These are phyloP conservation scores for Agapostemon virescens DNA, from an alignment of 2,888 invertebrate species.

Conservation along the genomic window DNA sequence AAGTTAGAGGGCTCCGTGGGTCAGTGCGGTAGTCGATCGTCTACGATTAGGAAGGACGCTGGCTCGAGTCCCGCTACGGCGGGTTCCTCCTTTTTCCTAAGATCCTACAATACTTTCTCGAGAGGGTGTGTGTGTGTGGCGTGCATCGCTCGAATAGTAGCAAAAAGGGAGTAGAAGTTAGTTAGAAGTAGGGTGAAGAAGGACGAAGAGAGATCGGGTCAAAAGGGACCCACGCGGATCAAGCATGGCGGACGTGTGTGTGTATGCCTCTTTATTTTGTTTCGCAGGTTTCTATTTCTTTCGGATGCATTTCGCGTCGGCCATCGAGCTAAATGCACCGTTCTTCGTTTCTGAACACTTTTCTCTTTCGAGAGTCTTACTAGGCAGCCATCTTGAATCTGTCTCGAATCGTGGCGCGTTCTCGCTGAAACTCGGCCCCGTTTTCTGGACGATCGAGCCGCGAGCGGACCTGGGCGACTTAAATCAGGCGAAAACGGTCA, in stretches of 20 bases:
- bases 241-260: conserved; percentile 22
- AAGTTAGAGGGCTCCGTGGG: too few species aligned
- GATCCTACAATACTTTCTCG: conserved; percentile 71
- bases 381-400: background rate
- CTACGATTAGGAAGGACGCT: too few species aligned
- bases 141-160: conserved; percentile 56
- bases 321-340: conserved; percentile 53
- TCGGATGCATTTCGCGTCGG: conserved; percentile 18
- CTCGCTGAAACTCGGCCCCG: background rate
- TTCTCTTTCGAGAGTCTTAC: background rate
- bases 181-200: background rate
- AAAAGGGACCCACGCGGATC: conserved; percentile 63
- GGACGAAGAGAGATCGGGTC: conserved; percentile 61
- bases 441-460: background rate
- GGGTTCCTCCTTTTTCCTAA: too few species aligned
- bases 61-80: too few species aligned
- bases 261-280: background rate
- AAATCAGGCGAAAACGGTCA: background rate
- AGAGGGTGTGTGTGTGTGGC: conserved; percentile 48
- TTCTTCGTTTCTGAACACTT: conserved; percentile 7
- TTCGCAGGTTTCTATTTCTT: background rate
- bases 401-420: background rate
- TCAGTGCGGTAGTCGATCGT: too few species aligned
- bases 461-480: background rate
- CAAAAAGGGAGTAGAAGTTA: conserved; percentile 15